phyloP scores from a whole-genome alignment of 92 coral and sea anemone genomes.

The Micromussa lordhowensis region DNA sequence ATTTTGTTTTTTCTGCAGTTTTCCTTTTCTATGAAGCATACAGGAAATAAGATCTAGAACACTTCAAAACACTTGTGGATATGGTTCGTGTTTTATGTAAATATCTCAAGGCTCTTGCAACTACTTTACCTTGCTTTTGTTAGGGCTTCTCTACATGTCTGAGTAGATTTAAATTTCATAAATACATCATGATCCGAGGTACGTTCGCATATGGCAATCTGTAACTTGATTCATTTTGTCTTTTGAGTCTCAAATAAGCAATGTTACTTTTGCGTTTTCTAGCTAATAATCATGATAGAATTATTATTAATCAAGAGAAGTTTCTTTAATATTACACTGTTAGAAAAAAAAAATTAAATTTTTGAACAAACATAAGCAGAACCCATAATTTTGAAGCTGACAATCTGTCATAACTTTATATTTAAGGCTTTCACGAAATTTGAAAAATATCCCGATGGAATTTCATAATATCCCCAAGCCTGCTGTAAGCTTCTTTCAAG shows the following conservation, averaged over 20 bases:
- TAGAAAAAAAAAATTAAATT: neutral
- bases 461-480: neutral
- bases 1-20: too few species aligned
- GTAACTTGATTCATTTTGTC: neutral
- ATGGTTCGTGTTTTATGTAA: neutral
- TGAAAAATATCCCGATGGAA: neutral
- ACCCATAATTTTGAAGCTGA: neutral
- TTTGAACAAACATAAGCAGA: neutral
- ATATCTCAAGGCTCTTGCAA: neutral
- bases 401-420: neutral
- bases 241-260: neutral
- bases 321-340: neutral
- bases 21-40: neutral
- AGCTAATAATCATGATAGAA: neutral
- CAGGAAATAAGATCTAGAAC: neutral
- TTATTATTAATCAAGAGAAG: neutral
- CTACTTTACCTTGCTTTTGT: neutral
- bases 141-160: neutral
- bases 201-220: neutral
- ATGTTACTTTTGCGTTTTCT: neutral
- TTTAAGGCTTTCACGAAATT: neutral
- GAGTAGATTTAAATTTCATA: neutral
- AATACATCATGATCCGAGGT: neutral
- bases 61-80: neutral
- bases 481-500: neutral